These are phyloP conservation scores for Neodiprion fabricii DNA, from an alignment of 1,140 invertebrate species.

Conservation along the genomic window DNA sequence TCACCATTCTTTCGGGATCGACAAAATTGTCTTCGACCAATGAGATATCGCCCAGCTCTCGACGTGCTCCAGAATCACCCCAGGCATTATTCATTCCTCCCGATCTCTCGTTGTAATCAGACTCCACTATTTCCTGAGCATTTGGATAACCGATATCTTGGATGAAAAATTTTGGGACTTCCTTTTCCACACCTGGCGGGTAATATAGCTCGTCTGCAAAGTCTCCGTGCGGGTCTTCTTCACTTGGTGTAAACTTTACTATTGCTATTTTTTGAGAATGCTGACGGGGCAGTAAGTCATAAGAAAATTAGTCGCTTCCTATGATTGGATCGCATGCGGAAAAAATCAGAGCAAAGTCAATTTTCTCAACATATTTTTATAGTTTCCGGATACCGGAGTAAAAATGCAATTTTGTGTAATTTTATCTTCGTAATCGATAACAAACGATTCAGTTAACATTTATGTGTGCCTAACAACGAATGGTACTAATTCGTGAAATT, in stretches of 20 bases:
- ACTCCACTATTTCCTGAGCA: background rate
- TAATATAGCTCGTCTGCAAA: conserved; percentile 82
- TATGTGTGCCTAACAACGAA: no score
- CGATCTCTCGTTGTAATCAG: background rate
- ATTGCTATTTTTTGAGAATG: conserved; percentile 74
- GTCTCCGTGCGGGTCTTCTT: conserved; percentile 67
- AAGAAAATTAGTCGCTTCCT: background rate
- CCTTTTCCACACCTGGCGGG: conserved; percentile 62
- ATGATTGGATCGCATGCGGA: no score
- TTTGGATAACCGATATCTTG: background rate
- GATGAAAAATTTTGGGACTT: conserved; percentile 11
- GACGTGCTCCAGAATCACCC: background rate
- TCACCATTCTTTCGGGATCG: background rate
- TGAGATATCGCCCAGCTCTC: background rate
- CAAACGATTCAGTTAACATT: no score
- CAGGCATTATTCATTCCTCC: background rate
- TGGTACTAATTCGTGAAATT: no score
- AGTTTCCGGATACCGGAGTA: no score
- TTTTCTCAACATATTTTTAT: no score
- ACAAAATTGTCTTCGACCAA: background rate
- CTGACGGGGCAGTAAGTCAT: conserved; percentile 39
- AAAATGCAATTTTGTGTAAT: no score
- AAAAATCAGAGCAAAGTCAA: no score
- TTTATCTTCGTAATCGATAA: no score
- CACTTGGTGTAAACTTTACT: conserved; percentile 79